A percentile compares a stretch with the other conserved stretches of the same genome.
phyloP scores from a whole-genome alignment of 1,140 invertebrate species.

The Micrasema minimum region DNA sequence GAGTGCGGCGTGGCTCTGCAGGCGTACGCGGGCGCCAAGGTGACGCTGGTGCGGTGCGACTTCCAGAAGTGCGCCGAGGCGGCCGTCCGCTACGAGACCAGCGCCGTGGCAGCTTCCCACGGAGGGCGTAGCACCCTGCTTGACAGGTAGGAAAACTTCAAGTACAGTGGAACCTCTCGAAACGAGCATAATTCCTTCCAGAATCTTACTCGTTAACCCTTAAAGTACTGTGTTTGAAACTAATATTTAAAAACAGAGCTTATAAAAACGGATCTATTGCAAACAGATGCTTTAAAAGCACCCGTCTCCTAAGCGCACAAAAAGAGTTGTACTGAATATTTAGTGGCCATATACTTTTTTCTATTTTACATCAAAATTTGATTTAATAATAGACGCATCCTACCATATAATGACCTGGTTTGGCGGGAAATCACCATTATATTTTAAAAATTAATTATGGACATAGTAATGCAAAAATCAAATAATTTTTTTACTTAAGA shows the following conservation, averaged over 20 bases:
- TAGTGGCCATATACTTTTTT: background rate
- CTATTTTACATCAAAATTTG: background rate
- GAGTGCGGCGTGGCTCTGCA: constrained; percentile 44
- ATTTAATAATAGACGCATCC: background rate
- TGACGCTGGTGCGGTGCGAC: constrained; percentile 30
- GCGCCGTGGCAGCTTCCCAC: constrained; percentile 1
- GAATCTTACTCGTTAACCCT: background rate
- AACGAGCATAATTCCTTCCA: background rate
- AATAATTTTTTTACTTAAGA: no score
- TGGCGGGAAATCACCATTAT: no score
- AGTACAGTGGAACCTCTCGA: background rate
- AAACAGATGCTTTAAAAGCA: no score
- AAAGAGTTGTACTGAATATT: no score
- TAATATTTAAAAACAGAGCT: no score
- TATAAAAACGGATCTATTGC: no score
- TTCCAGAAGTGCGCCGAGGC: constrained; percentile 39
- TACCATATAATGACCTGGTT: no score
- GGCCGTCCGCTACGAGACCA: constrained; percentile 44
- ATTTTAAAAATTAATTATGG: no score
- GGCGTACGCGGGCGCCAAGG: constrained; percentile 36
- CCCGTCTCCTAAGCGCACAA: no score
- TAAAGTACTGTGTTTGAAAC: no score
- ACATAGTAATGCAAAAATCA: no score
- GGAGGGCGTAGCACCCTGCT: constrained; percentile 35
- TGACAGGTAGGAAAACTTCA: constrained; percentile 31